Base-by-base conservation (phyloP, 2,113 vertebrate genomes). In the Malurus cyaneus region DNA sequence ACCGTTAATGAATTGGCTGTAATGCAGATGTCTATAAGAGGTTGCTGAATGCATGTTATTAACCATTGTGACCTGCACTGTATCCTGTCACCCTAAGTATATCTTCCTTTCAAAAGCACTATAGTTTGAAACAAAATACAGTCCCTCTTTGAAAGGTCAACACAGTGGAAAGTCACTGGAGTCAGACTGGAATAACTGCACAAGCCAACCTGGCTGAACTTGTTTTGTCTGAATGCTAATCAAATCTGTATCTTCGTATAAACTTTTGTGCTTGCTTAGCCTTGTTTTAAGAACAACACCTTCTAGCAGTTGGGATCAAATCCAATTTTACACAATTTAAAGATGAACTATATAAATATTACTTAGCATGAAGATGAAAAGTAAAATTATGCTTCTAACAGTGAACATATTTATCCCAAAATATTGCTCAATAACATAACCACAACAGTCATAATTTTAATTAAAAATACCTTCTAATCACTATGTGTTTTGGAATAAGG, bases 231-330 rank as follows among this genome's bases (percentile, higher is more conserved):
- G 83, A 93, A 88, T 94, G 86, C 49, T 98, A 97, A 97, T 97
- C 97, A 97, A 97, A 96, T 93, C 81, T 85, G 67, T 97, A 97
- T 97, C 97, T 97, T 97, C 88, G 4, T 86, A 96, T 49, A 98
- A 96, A 98, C 85, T 97, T 97, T 70, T 96, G 88, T 98, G 87
- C 98, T 98, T 98, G 97, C 93, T 98, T 98, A 97, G 96, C 96
- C 96, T 97, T 98, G 95, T 95, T 98, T 97, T 94, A 97, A 92
- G 96, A 97, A 97, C 93, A 98, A 96, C 96, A 96, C 89, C 97
- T 98, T 97, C 96, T 93, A 97, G 96, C 97, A 95, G 79, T 70
- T 98, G 92, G 97, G 94, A 97, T 82, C 71, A 88, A 94, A 89
- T 95, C 95, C 97, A 98, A 70, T 94, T 97, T 97, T 97, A 85